Evolutionary conservation across 2,113 vertebrate genomes (phyloP).

Genomic region (Anas platyrhynchos): DNA sequence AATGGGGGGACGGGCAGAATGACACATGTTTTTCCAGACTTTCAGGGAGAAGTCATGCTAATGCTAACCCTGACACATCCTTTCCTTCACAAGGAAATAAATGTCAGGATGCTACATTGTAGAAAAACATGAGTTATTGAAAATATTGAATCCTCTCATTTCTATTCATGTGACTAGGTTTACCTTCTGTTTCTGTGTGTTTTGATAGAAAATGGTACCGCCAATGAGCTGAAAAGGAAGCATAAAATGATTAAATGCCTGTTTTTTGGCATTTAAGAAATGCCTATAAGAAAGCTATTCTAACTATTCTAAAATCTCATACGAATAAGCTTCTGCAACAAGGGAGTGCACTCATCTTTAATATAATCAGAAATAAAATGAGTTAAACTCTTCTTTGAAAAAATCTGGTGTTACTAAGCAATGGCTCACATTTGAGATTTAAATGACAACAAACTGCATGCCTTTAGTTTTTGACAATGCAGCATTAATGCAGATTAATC

Average conservation of each 20-base stretch:
- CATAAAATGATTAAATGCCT: neutral
- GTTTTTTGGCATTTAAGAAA: neutral
- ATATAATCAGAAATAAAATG: neutral
- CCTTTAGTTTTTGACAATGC: neutral
- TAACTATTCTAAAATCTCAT: neutral
- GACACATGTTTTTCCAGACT: slow-evolving; percentile 23
- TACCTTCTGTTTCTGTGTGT: neutral
- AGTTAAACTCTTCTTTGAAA: neutral
- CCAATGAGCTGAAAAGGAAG: neutral
- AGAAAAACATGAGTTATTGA: neutral
- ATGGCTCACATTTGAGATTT: neutral
- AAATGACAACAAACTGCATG: neutral
- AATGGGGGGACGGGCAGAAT: slow-evolving; percentile 21
- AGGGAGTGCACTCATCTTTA: neutral
- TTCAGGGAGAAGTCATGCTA: slow-evolving; percentile 16
- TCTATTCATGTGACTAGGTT: neutral
- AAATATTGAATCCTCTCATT: neutral
- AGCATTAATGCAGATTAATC: neutral
- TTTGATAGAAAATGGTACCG: neutral
- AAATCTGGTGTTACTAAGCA: neutral
- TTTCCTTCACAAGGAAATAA: slow-evolving; percentile 3
- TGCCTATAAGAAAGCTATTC: neutral
- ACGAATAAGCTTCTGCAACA: neutral
- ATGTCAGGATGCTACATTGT: neutral
- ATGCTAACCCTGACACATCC: neutral